These are phyloP conservation scores for Drosophila santomea DNA, from an alignment of 1,140 invertebrate species.

Conservation along the genomic window DNA sequence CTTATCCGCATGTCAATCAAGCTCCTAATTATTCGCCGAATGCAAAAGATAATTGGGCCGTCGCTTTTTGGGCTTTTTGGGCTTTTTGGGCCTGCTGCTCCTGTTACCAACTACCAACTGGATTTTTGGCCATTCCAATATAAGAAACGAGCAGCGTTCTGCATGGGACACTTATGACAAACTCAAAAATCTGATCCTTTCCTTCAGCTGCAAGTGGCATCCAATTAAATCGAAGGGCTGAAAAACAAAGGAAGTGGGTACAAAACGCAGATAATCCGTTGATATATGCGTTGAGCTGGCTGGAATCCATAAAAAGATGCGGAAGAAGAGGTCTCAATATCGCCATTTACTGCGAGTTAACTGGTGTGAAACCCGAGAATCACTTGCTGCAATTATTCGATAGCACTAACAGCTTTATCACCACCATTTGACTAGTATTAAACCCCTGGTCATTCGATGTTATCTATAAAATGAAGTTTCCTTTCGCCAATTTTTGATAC, in stretches of 20 bases:
- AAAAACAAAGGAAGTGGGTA: slow-evolving; percentile 6
- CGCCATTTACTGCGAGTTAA: neutral
- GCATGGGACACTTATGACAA: slow-evolving; percentile 71
- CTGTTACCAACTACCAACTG: slow-evolving; percentile 2
- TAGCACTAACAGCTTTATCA: neutral
- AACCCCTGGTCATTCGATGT: neutral
- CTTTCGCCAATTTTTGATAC: neutral
- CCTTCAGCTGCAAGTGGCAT: slow-evolving; percentile 27
- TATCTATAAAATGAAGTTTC: neutral
- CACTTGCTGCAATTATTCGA: neutral
- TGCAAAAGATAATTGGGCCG: slow-evolving; percentile 82
- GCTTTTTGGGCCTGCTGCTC: slow-evolving; percentile 39
- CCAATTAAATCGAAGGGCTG: slow-evolving; percentile 59
- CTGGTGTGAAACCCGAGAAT: neutral
- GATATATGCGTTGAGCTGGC: neutral
- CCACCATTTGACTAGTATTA: neutral
- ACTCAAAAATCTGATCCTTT: slow-evolving; percentile 34
- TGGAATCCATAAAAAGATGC: too few species aligned
- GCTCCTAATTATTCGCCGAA: slow-evolving; percentile 84
- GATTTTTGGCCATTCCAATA: slow-evolving; percentile 63
- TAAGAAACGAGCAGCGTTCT: slow-evolving; percentile 32
- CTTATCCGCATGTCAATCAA: slow-evolving; percentile 85
- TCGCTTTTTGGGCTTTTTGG: slow-evolving; percentile 56
- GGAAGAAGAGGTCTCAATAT: too few species aligned
- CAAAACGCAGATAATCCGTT: neutral